Evolutionary conservation across 92 coral and sea anemone species (phyloP).

Genomic region (Heliopora coerulea): DNA sequence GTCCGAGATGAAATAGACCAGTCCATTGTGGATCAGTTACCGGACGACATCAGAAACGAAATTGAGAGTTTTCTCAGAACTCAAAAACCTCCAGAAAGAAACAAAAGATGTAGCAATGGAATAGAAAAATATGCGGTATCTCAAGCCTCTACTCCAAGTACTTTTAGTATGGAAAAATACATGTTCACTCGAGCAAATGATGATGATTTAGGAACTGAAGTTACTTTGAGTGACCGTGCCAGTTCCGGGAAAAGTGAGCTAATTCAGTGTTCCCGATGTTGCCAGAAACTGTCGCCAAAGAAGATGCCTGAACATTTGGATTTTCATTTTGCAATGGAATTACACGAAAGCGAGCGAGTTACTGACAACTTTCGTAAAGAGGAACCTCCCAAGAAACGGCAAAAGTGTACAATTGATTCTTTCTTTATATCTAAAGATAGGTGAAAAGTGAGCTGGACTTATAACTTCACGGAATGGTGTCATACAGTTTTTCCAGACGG

Average conservation of each 20-base stretch:
- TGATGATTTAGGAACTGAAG: neutral
- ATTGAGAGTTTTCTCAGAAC: constrained; percentile 43
- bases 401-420: constrained; percentile 50
- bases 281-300: constrained; percentile 47
- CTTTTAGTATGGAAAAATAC: neutral
- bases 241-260: constrained; percentile 16
- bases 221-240: neutral
- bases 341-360: constrained; percentile 53
- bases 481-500: no score
- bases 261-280: constrained; percentile 69
- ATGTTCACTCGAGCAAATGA: neutral
- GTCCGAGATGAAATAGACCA: constrained; percentile 56
- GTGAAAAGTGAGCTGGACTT: no score
- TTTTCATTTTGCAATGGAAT: constrained; percentile 77
- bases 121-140: constrained; percentile 28
- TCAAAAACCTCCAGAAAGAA: constrained; percentile 22
- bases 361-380: neutral
- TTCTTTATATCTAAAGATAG: constrained; percentile 52
- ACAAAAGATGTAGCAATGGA: constrained; percentile 11
- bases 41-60: constrained; percentile 67
- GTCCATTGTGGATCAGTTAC: constrained; percentile 53
- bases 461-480: no score
- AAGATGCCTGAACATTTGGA: constrained; percentile 78
- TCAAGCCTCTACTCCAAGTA: neutral
- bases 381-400: constrained; percentile 69